Conservation (phyloP, 1,140 invertebrate genomes). For the Tribolium madens region DNA sequence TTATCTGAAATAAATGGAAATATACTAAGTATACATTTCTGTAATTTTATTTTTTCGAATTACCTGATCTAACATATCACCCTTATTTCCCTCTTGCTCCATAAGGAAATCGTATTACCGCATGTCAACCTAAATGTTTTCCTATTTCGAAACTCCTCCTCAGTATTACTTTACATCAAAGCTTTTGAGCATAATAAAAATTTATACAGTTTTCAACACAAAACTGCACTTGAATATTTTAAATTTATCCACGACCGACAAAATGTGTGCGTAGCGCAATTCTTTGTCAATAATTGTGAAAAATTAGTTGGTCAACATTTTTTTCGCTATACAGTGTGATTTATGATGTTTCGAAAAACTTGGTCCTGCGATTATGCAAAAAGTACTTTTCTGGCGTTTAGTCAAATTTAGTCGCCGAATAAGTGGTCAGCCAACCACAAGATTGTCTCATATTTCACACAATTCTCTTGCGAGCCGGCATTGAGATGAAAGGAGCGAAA, state of each 20-base stretch:
- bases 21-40: background rate
- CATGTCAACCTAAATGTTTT: background rate
- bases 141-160: background rate
- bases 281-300: no score
- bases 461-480: conserved; percentile 4
- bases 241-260: no score
- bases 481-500: conserved; percentile 13
- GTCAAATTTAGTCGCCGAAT: conserved; percentile 20
- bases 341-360: conserved; percentile 3
- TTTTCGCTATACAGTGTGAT: background rate
- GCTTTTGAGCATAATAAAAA: no score
- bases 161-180: no score
- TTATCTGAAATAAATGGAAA: background rate
- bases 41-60: background rate
- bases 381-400: conserved; percentile 22
- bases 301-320: no score
- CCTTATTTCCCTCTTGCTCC: background rate
- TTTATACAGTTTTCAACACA: no score
- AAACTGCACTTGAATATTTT: no score
- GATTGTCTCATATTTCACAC: conserved; percentile 37
- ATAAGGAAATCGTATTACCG: background rate
- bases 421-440: conserved; percentile 34
- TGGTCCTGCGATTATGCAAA: conserved; percentile 18
- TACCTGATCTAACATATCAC: background rate
- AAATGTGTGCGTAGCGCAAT: no score